Conservation (phyloP, 92 coral and sea anemone species). For the Porites cylindrica region DNA sequence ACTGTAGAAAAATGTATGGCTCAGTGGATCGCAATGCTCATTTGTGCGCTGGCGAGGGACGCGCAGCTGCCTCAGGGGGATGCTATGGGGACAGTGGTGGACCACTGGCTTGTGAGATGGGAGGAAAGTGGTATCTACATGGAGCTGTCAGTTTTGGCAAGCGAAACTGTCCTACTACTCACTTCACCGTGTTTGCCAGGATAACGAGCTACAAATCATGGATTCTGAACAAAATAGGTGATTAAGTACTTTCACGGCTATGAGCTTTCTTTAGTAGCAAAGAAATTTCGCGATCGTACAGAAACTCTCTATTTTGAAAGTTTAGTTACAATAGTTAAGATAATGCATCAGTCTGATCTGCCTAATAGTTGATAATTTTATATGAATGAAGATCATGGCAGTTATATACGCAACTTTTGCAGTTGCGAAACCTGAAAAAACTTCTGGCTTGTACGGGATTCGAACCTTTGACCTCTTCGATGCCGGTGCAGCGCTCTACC, state of each 20-base stretch:
- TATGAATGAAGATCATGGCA: too few species aligned
- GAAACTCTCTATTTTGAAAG: too few species aligned
- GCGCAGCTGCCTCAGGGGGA: constrained; percentile 68
- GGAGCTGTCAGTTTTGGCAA: constrained; percentile 82
- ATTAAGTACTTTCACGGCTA: background rate
- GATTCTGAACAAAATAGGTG: constrained; percentile 65
- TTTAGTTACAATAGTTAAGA: too few species aligned
- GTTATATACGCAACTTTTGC: too few species aligned
- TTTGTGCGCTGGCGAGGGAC: constrained; percentile 77
- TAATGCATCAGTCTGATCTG: too few species aligned
- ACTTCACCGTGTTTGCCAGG: constrained; percentile 77
- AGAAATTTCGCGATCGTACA: too few species aligned
- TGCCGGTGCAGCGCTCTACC: too few species aligned
- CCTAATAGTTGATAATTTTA: too few species aligned
- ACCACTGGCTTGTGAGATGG: constrained; percentile 73
- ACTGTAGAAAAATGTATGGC: constrained; percentile 65
- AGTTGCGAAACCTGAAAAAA: too few species aligned
- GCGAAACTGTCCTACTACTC: constrained; percentile 66
- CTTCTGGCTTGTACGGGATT: too few species aligned
- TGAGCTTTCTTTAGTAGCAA: too few species aligned
- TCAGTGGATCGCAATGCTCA: constrained; percentile 60
- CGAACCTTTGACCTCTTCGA: too few species aligned
- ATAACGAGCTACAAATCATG: constrained; percentile 62
- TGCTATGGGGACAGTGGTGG: constrained; percentile 87
- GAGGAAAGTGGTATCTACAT: constrained; percentile 76